These are phyloP conservation scores for Rhipidura dahli DNA, from an alignment of 2,113 vertebrate genomes.

Conservation along the genomic window DNA sequence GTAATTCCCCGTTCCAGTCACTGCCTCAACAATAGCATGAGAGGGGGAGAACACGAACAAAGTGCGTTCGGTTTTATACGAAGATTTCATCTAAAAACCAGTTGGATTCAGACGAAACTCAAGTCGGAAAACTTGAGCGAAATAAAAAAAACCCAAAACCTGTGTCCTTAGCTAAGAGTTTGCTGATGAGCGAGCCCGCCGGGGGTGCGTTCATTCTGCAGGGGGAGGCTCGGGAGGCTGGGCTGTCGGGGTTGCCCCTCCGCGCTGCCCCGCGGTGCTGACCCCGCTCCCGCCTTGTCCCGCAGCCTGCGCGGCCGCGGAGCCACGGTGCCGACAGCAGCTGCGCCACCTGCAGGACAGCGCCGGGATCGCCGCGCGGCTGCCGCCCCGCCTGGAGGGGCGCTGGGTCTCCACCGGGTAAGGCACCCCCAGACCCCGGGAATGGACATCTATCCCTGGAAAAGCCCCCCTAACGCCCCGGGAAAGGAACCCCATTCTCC, in stretches of 20 bases:
- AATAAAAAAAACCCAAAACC: not conserved
- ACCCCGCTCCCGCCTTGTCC: not conserved
- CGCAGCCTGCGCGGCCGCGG: slow-evolving; percentile 37
- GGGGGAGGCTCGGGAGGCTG: not conserved
- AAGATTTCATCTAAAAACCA: not conserved
- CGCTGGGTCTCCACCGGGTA: slow-evolving; percentile 89
- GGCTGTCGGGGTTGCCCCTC: not conserved
- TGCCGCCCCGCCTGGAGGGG: slow-evolving; percentile 81
- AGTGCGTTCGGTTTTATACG: not conserved
- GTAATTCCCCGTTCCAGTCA: not conserved
- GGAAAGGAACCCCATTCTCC: not conserved
- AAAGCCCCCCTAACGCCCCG: rapidly evolving
- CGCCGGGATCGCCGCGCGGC: slow-evolving; percentile 66
- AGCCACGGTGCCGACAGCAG: slow-evolving; percentile 75
- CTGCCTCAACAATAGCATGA: not conserved
- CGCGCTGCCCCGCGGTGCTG: not conserved
- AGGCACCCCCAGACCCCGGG: not conserved
- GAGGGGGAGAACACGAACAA: not conserved
- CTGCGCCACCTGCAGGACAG: slow-evolving; percentile 76
- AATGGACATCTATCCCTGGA: not conserved
- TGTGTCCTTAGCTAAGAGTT: rapidly evolving
- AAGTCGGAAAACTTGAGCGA: not conserved
- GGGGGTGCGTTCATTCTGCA: rapidly evolving
- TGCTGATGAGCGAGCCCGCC: rapidly evolving
- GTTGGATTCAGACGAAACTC: not conserved